Percentiles rank a stretch among this genome's conserved stretches.
These are phyloP conservation scores for Dyspetes luteomarginatus DNA, from an alignment of 2,888 invertebrate genomes.

Conservation along the genomic window DNA sequence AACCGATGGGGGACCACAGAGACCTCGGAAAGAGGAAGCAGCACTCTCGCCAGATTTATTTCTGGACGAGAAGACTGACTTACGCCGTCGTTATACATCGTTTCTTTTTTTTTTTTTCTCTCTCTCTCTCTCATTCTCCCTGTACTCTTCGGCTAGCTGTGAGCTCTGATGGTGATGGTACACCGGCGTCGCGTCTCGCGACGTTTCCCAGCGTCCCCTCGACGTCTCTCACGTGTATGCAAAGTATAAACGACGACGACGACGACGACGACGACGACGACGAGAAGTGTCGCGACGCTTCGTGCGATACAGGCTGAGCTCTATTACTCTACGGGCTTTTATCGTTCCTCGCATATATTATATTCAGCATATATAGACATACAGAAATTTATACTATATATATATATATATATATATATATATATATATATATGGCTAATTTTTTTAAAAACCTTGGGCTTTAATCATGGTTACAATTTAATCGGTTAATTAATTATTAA, in stretches of 20 bases:
- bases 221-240: slow-evolving; percentile 1
- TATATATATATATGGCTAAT: too few relatives aligned
- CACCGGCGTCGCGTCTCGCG: slow-evolving; percentile 56
- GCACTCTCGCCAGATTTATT: slow-evolving; percentile 74
- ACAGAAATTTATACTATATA: background rate
- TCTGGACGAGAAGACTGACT: slow-evolving; percentile 71
- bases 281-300: slow-evolving; percentile 51
- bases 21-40: slow-evolving; percentile 68
- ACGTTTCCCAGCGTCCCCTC: slow-evolving; percentile 48
- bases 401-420: background rate
- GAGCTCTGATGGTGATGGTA: slow-evolving; percentile 57
- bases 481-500: too few relatives aligned
- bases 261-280: slow-evolving; percentile 30
- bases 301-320: slow-evolving; percentile 39
- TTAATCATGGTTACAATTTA: too few relatives aligned
- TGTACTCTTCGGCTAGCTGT: background rate
- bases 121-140: slow-evolving; percentile 19
- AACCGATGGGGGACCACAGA: slow-evolving; percentile 61
- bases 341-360: slow-evolving; percentile 34
- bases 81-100: slow-evolving; percentile 55
- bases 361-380: background rate
- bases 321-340: slow-evolving; percentile 41
- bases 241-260: slow-evolving; percentile 19
- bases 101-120: slow-evolving; percentile 38
- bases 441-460: too few relatives aligned